Percentiles rank a stretch among this genome's conserved stretches.
Evolutionary conservation across 2,797 vertebrate species (phyloP).

Genomic region (Mormyrus hasselquistii): DNA sequence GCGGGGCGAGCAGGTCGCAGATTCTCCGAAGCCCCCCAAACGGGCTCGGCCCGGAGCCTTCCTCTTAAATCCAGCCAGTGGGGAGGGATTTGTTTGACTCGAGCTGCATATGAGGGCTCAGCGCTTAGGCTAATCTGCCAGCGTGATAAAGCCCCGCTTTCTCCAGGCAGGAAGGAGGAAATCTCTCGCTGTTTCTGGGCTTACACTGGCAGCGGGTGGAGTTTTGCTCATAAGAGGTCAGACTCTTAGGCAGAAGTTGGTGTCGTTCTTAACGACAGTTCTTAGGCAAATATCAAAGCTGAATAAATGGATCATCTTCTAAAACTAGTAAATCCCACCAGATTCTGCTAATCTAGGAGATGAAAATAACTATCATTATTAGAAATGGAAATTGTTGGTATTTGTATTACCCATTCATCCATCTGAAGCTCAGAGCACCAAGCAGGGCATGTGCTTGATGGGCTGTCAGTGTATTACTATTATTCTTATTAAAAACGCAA

Average conservation of each 20-base stretch:
- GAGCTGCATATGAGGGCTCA: not conserved
- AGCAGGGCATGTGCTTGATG: not conserved
- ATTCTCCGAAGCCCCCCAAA: not conserved
- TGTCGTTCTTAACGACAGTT: not conserved
- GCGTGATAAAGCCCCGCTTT: not conserved
- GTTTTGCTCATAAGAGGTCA: not conserved
- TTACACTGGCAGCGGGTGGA: not conserved
- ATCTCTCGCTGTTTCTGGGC: not conserved
- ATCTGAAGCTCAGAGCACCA: not conserved
- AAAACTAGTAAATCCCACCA: not conserved
- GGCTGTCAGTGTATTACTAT: not conserved
- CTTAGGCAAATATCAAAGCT: not conserved
- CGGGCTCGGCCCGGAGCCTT: not conserved
- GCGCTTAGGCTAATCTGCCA: not conserved
- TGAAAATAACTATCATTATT: not conserved
- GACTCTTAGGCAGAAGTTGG: not conserved
- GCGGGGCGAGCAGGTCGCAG: not conserved
- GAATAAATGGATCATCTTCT: not conserved
- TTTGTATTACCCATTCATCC: not conserved
- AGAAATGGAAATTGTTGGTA: not conserved
- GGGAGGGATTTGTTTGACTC: not conserved
- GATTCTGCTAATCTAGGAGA: not conserved
- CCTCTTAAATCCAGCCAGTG: not conserved
- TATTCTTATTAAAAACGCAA: not conserved
- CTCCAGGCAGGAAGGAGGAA: not conserved